Conservation (phyloP, 2,113 vertebrate species). For the Puma concolor region DNA sequence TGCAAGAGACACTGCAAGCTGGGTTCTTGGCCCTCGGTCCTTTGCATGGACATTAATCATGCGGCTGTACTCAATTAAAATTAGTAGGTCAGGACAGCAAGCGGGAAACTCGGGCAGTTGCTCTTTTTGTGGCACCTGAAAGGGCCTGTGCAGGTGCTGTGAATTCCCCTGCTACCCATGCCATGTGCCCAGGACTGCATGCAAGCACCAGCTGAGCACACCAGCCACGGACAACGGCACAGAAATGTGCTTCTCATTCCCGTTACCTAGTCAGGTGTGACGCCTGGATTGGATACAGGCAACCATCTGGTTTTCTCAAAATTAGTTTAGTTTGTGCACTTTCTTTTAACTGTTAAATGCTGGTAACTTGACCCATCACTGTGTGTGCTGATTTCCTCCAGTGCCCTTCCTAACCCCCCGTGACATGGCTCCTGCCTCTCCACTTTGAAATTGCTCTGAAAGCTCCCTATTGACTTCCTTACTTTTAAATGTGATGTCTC, state of each 20-base stretch:
- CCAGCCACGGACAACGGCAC: not conserved
- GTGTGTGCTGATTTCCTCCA: not conserved
- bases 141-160: not conserved
- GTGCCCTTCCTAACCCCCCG: not conserved
- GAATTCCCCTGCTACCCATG: not conserved
- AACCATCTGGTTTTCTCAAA: not conserved
- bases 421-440: not conserved
- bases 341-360: not conserved
- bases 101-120: not conserved
- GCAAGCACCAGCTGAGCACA: not conserved
- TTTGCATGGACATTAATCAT: not conserved
- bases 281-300: not conserved
- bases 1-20: slow-evolving; percentile 24
- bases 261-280: not conserved
- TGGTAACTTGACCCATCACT: not conserved
- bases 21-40: not conserved
- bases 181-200: fast-evolving
- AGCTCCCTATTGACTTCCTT: not conserved
- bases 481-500: not conserved
- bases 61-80: not conserved
- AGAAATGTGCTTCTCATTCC: fast-evolving
- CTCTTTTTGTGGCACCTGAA: not conserved
- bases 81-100: not conserved
- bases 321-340: not conserved
- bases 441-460: not conserved